These are phyloP conservation scores for Bufo bufo DNA, from an alignment of 2,113 vertebrate species.

Conservation along the genomic window DNA sequence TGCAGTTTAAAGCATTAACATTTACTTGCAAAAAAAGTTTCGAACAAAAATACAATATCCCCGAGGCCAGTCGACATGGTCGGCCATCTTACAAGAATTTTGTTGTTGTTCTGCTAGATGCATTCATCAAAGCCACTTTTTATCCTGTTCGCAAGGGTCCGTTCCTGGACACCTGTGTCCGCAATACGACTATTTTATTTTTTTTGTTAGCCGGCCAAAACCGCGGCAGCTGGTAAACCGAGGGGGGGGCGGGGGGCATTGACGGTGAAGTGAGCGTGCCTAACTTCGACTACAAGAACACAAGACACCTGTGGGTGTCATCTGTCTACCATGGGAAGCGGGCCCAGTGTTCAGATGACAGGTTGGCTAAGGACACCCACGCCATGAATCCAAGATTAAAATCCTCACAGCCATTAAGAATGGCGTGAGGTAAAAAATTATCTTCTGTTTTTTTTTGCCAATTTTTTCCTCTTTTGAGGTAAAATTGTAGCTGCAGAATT, in stretches of 20 bases:
- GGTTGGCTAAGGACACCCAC: background rate
- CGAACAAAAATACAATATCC: background rate
- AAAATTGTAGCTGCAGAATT: too few species aligned
- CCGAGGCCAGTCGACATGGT: background rate
- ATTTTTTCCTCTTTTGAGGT: too few species aligned
- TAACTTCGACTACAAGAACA: background rate
- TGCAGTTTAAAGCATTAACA: background rate
- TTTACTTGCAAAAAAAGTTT: background rate
- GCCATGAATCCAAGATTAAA: background rate
- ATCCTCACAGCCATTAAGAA: background rate
- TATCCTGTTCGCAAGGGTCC: background rate
- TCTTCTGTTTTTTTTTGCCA: too few species aligned
- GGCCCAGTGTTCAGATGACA: background rate
- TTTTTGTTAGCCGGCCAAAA: background rate
- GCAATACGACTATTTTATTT: background rate
- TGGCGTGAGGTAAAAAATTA: background rate
- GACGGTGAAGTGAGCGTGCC: background rate
- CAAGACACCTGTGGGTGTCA: slow-evolving; percentile 29
- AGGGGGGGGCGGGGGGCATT: background rate
- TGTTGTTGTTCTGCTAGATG: background rate
- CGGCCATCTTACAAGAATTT: background rate
- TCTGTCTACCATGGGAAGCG: slow-evolving; percentile 10
- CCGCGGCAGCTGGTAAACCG: slow-evolving; percentile 1
- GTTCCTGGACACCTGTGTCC: background rate
- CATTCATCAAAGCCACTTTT: too few species aligned